phyloP scores from a whole-genome alignment of 2,888 invertebrate genomes.

The Agapostemon virescens region DNA sequence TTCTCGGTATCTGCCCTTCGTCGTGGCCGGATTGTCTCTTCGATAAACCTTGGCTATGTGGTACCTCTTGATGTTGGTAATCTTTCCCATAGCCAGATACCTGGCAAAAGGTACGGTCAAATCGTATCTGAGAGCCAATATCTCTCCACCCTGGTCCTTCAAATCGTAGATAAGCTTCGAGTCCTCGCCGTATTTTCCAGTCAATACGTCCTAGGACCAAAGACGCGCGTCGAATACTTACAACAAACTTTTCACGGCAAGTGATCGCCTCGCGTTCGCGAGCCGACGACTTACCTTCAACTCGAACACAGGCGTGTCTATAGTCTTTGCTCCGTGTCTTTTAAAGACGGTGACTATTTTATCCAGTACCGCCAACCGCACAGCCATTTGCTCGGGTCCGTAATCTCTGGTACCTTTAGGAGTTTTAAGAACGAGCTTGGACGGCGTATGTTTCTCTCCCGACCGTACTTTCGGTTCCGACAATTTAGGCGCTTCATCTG shows the following conservation, averaged over 20 bases:
- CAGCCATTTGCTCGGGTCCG: conserved; percentile 95
- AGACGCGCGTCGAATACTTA: not conserved
- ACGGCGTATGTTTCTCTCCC: conserved; percentile 72
- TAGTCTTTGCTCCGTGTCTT: conserved; percentile 97
- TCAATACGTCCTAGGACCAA: conserved; percentile 92
- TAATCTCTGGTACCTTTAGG: conserved; percentile 98
- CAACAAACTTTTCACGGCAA: not conserved
- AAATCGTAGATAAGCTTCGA: conserved; percentile 99
- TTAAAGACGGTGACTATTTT: conserved; percentile 95
- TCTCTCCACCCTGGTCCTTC: conserved; percentile 99
- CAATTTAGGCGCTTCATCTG: conserved; percentile 91
- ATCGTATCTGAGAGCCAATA: conserved; percentile 97
- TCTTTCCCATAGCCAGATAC: conserved; percentile 98
- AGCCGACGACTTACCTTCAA: conserved; percentile 86
- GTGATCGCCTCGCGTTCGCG: not conserved
- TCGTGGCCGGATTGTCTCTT: conserved; percentile 98
- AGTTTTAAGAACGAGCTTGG: conserved; percentile 93
- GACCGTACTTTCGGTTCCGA: conserved; percentile 90
- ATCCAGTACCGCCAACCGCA: conserved; percentile 91
- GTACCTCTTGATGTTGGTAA: conserved; percentile 95
- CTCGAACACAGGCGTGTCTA: conserved; percentile 99
- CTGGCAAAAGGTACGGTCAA: conserved; percentile 98
- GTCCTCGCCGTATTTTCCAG: conserved; percentile 99
- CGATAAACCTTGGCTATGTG: conserved; percentile 99
- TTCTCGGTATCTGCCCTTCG: conserved; percentile 96